These are phyloP conservation scores for Oncorhynchus masou DNA, from an alignment of 2,113 vertebrate genomes.

Conservation along the genomic window DNA sequence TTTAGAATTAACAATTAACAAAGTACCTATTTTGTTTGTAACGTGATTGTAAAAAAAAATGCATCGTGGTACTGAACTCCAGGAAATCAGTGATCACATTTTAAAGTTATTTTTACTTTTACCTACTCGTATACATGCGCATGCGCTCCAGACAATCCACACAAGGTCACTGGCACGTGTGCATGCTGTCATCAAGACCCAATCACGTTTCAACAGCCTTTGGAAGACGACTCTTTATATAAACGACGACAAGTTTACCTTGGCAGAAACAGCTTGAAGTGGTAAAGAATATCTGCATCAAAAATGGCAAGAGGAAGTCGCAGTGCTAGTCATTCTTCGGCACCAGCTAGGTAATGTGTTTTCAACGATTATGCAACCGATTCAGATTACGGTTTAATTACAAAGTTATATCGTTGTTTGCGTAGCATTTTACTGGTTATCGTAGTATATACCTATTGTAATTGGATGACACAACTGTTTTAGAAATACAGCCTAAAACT, in stretches of 20 bases:
- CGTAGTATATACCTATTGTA: background rate
- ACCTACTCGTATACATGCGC: background rate
- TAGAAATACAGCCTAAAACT: background rate
- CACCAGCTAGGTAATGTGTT: conserved; percentile 41
- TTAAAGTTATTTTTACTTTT: too few relatives aligned
- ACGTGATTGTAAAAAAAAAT: background rate
- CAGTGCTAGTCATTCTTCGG: conserved; percentile 39
- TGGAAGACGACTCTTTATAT: background rate
- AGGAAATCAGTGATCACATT: background rate
- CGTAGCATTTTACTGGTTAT: background rate
- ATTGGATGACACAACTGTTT: background rate
- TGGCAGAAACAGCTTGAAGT: background rate
- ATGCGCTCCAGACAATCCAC: background rate
- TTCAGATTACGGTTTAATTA: background rate
- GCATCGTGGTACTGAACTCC: background rate
- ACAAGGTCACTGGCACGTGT: conserved; percentile 51
- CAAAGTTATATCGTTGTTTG: background rate
- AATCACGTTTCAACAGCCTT: background rate
- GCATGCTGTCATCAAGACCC: conserved; percentile 5
- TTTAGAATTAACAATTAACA: background rate
- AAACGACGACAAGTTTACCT: background rate
- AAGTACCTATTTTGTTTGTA: background rate
- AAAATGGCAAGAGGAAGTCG: conserved; percentile 59
- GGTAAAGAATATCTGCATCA: background rate
- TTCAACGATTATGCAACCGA: background rate